Evolutionary conservation across 2,113 vertebrate genomes (phyloP), one percentile per base, ranked within the genome.

Genomic region (Ginglymostoma cirratum): DNA sequence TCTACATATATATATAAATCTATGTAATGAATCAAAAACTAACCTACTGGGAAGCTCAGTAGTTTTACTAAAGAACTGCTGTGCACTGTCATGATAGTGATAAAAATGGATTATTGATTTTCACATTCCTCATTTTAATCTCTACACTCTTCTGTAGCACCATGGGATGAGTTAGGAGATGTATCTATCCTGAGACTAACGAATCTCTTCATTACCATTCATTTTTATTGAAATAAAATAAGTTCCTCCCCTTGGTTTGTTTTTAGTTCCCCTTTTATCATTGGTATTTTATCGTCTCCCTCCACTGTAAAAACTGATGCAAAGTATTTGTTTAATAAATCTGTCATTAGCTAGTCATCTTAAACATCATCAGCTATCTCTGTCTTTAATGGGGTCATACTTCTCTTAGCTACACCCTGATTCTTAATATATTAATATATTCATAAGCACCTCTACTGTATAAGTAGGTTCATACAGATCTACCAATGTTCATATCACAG

Each of bases 311-410:
- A 27, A 27, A 23, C 38, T 3, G 42, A 27, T 12, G 27, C 45
- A 87, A 80, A 80, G 34, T 38, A 80, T 80, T 80, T 80, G 76
- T 80, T 80, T 80, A 80, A 80, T 61, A 80, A 80, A 38, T 80
- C 76, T n/a, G 34, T 15, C 76, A 80, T n/a, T 78, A n/a, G 10
- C 14, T 78, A 15, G 76, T 78, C n/a, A 78, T n/a, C 76, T 38
- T n/a, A n/a, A 12, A 78, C n/a, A 12, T 4, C 38, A 87, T 87
- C 23, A 87, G 6, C 42, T 48, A 45, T 38, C 7, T 48, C 85
- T 52, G 19, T 86, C 42, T 48, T 86, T 86, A n/a, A 86, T 86
- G 38, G 48, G 45, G 5, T 23, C 42, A 87, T 2, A 48, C 1
- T 48, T 61, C 45, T 52, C 87, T 61, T 17, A 15, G 87, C 30